Base-by-base conservation (phyloP, 2,888 invertebrate species). In the Polia nebulosa region DNA sequence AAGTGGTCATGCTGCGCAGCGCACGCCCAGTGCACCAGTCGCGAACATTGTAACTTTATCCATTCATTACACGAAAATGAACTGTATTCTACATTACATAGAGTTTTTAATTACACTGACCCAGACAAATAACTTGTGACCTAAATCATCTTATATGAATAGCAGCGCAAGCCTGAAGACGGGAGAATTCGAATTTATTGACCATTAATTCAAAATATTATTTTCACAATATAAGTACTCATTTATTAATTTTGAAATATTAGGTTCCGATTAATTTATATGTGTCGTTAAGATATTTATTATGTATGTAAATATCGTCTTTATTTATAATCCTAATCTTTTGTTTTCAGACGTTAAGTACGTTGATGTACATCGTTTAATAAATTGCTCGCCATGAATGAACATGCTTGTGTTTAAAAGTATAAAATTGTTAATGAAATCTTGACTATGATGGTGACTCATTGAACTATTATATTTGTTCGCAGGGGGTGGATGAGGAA, bases 401-500 rank as follows among this genome's bases (percentile, higher is more conserved):
- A 78, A 84, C 79, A 80, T 59, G 67, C 62, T 79, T 76, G 59
- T 64, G 61, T 67, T 67, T 55, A 63, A 72, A 72, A 78, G 45
- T 63, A 72, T 67, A 57, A 72, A 74, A 74, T 62, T 66, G 68
- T 76, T 66, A 76, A 78, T 78, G 65, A 76, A 80, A 76, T 71
- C 61, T 73, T 76, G 47, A 72, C 57, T 81, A 63, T 76, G 63
- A 73, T 60, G 49, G 71, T 67, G 74, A 82, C 76, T 84, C 72
- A 80, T 80, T 75, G 58, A 71, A 67, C 77, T 69, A 36, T 70
- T 78, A 39, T 83, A 65, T 82, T 84, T 83, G 83, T 83, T 83
- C 60, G 45, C 97, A 97, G 97, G 97, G 96, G 84, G 95, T 96
- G 81, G 97, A 97, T 86, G 97, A 97, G 88, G 97, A 97, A 90